Evolutionary conservation across 2,888 invertebrate species (phyloP).

Genomic region (Cryptocheilus praepositus): DNA sequence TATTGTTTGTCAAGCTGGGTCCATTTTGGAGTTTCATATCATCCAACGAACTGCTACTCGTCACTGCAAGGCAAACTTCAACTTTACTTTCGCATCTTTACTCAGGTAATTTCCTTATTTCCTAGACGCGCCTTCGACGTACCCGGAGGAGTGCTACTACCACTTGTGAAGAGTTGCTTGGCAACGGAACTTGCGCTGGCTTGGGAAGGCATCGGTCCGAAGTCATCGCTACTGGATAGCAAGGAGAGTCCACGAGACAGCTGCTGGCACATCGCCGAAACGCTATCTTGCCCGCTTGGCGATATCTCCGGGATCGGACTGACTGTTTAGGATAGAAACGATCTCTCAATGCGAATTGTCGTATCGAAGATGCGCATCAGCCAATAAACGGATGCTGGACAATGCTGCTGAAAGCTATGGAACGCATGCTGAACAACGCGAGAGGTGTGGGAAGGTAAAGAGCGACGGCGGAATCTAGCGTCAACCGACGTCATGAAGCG

Average conservation of each 20-base stretch:
- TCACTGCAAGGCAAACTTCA: conserved; percentile 59
- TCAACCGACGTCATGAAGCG: not conserved
- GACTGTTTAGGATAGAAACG: conserved; percentile 74
- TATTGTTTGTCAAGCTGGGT: conserved; percentile 54
- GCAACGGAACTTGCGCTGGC: conserved; percentile 56
- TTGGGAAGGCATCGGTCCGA: conserved; percentile 63
- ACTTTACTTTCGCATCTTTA: too few species aligned
- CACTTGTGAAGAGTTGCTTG: conserved; percentile 64
- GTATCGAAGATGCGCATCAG: too few species aligned
- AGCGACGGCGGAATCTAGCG: not conserved
- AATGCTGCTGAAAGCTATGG: not conserved
- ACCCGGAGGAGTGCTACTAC: conserved; percentile 58
- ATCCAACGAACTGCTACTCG: conserved; percentile 68
- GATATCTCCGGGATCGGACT: conserved; percentile 88
- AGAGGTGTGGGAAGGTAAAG: conserved; percentile 1
- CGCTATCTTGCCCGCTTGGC: conserved; percentile 81
- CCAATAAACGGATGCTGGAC: conserved; percentile 9
- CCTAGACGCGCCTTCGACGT: conserved; percentile 4
- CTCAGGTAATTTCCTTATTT: not conserved
- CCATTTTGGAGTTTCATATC: conserved; percentile 68
- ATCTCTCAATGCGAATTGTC: not conserved
- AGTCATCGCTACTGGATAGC: conserved; percentile 80
- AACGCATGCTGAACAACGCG: conserved; percentile 4
- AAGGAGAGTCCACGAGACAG: conserved; percentile 85
- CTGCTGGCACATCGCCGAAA: conserved; percentile 88